Evolutionary conservation across 2,113 vertebrate genomes (phyloP).

Genomic region (Zosterops borbonicus): DNA sequence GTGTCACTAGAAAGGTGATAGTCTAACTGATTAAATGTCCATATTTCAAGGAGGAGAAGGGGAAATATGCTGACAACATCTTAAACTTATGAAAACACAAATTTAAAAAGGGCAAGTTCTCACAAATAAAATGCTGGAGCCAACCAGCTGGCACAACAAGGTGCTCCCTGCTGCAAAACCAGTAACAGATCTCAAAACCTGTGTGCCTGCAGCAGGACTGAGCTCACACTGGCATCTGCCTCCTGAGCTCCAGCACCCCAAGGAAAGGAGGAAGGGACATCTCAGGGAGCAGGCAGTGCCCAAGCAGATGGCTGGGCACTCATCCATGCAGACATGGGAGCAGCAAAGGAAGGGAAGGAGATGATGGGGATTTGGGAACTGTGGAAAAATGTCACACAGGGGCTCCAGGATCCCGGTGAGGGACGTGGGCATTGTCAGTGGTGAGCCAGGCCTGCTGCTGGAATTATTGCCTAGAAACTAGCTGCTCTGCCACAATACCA

Average conservation of each 20-base stretch:
- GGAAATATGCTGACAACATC: neutral
- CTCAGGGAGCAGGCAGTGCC: neutral
- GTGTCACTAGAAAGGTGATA: neutral
- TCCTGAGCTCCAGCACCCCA: neutral
- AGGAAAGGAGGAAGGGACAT: neutral
- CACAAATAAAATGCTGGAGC: neutral
- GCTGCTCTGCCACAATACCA: neutral
- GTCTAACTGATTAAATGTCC: neutral
- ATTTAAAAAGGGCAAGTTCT: neutral
- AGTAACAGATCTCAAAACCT: neutral
- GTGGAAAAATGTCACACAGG: neutral
- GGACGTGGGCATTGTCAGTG: rapidly evolving
- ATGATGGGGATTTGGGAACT: neutral
- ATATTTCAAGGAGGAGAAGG: neutral
- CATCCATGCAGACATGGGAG: neutral
- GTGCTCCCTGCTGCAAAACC: neutral
- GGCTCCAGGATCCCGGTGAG: rapidly evolving
- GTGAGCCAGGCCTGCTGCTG: neutral
- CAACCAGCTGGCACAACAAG: neutral
- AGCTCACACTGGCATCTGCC: neutral
- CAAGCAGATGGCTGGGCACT: constrained; percentile 29
- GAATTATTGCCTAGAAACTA: neutral
- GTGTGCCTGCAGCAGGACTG: neutral
- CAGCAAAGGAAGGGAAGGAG: neutral
- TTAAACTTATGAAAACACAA: neutral